These are phyloP conservation scores for Otus sunia DNA, from an alignment of 2,113 vertebrate genomes.

Conservation along the genomic window DNA sequence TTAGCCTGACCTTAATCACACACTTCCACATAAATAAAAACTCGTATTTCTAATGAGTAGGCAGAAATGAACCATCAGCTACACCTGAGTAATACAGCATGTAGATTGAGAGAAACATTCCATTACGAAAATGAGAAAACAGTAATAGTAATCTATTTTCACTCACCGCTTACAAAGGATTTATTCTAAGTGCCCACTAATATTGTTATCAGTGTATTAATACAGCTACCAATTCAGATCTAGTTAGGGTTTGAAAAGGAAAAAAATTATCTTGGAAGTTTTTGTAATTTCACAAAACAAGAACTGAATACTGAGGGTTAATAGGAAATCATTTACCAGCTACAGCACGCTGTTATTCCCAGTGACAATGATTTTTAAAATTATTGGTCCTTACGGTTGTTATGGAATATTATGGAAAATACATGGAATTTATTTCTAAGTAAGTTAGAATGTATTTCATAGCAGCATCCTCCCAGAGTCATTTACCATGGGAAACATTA, in stretches of 20 bases:
- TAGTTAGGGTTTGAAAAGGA: not conserved
- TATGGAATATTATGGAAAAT: too few species aligned
- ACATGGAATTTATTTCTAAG: too few species aligned
- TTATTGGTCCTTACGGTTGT: not conserved
- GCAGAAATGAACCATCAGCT: not conserved
- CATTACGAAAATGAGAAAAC: not conserved
- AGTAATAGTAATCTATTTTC: not conserved
- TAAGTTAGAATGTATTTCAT: not conserved
- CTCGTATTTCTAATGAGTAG: not conserved
- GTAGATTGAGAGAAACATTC: not conserved
- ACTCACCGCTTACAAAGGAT: not conserved
- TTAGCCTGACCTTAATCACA: not conserved
- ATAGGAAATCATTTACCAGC: not conserved
- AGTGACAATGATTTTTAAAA: not conserved
- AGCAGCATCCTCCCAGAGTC: not conserved
- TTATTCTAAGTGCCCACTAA: not conserved
- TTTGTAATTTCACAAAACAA: not conserved
- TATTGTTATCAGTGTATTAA: not conserved
- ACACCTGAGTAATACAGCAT: not conserved
- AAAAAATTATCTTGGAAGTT: not conserved
- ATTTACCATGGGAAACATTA: not conserved
- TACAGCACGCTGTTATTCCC: fast-evolving
- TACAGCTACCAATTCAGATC: not conserved
- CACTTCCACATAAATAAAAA: not conserved
- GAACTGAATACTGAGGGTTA: not conserved